These are phyloP conservation scores for Tetheella fluctuosa DNA, from an alignment of 2,888 invertebrate species.

Conservation along the genomic window DNA sequence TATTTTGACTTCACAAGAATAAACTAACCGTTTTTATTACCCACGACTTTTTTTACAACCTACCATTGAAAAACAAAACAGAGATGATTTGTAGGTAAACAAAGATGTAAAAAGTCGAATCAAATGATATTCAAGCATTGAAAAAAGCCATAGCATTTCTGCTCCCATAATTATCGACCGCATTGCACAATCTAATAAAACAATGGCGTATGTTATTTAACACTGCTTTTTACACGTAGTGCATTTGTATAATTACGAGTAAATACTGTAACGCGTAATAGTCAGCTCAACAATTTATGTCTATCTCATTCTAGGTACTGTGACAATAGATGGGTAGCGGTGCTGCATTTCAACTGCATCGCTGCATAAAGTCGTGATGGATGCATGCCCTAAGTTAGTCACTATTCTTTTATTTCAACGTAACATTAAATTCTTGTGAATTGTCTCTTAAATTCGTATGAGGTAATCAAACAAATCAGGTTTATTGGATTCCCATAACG, in stretches of 20 bases:
- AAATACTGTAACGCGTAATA: constrained; percentile 34
- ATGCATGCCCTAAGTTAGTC: no score
- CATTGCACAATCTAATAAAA: constrained; percentile 28
- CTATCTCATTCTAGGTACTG: constrained; percentile 40
- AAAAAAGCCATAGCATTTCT: constrained; percentile 20
- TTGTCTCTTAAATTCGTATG: no score
- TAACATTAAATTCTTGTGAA: no score
- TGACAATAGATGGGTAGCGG: no score
- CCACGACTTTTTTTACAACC: neutral
- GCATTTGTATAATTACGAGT: constrained; percentile 26
- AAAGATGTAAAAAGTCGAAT: constrained; percentile 7
- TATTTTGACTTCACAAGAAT: neutral
- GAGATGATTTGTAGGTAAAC: constrained; percentile 7
- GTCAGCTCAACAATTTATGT: constrained; percentile 48
- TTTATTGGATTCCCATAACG: no score
- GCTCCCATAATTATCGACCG: constrained; percentile 25
- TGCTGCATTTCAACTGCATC: no score
- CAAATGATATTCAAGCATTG: constrained; percentile 9
- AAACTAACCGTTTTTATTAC: constrained; percentile 3
- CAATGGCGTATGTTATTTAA: constrained; percentile 42
- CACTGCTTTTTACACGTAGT: constrained; percentile 33
- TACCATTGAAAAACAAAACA: neutral
- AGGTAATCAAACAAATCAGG: no score
- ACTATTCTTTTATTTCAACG: no score
- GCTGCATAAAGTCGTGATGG: no score